Evolutionary conservation across 2,797 vertebrate genomes (phyloP).

Genomic region (Coilia nasus): DNA sequence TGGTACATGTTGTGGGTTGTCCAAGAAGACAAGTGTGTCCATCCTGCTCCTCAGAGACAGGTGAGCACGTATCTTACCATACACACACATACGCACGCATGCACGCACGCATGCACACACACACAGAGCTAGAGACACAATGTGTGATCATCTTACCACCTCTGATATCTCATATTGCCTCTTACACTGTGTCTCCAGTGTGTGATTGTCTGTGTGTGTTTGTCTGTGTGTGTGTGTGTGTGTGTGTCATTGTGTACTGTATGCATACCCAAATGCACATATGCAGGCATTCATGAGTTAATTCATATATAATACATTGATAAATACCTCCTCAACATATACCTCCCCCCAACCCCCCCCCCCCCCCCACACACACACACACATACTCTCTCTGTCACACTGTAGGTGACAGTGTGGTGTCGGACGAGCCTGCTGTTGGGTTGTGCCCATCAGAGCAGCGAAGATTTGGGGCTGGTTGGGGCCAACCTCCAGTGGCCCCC

Average conservation of each 20-base stretch:
- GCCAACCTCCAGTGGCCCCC: slow-evolving; percentile 52
- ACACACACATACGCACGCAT: slow-evolving; percentile 19
- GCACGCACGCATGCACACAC: not conserved
- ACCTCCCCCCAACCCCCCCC: too few species aligned
- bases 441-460: not conserved
- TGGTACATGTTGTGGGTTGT: slow-evolving; percentile 53
- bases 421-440: slow-evolving; percentile 51
- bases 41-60: slow-evolving; percentile 68
- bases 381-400: not conserved
- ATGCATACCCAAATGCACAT: too few species aligned
- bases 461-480: slow-evolving; percentile 40
- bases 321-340: too few species aligned
- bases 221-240: too few species aligned
- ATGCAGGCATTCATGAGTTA: too few species aligned
- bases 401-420: slow-evolving; percentile 57
- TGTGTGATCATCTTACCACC: too few species aligned
- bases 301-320: too few species aligned
- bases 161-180: too few species aligned
- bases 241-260: too few species aligned
- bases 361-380: too few species aligned
- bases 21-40: slow-evolving; percentile 65
- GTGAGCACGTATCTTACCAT: slow-evolving; percentile 59
- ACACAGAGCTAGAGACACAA: not conserved
- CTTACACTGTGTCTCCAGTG: too few species aligned
- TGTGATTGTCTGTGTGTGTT: too few species aligned